Evolutionary conservation across 2,797 vertebrate genomes (phyloP).

Genomic region (Gymnodraco acuticeps): DNA sequence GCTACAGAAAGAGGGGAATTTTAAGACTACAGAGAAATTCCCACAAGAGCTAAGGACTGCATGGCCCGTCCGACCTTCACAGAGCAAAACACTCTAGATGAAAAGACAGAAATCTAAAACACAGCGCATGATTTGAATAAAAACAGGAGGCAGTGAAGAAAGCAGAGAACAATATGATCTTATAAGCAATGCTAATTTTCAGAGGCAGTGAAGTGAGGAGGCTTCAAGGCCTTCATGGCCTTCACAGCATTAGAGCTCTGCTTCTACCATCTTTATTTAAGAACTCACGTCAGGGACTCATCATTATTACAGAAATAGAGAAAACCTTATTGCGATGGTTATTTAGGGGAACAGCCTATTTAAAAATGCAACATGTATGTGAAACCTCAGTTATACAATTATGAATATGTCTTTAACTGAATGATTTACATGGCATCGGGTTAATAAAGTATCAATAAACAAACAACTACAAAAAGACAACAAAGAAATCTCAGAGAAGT

Average conservation of each 20-base stretch:
- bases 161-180: slow-evolving; percentile 35
- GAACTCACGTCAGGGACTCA: slow-evolving; percentile 17
- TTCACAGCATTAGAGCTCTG: slow-evolving; percentile 26
- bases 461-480: background rate
- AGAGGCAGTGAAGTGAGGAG: slow-evolving; percentile 39
- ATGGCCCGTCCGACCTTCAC: slow-evolving; percentile 44
- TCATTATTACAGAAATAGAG: slow-evolving; percentile 19
- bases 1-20: slow-evolving; percentile 27
- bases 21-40: slow-evolving; percentile 40
- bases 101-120: slow-evolving; percentile 49
- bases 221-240: slow-evolving; percentile 47
- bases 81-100: slow-evolving; percentile 30
- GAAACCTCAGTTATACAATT: background rate
- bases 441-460: background rate
- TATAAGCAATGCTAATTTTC: slow-evolving; percentile 50
- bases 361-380: background rate
- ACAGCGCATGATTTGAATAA: slow-evolving; percentile 57
- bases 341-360: slow-evolving; percentile 1
- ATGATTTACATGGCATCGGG: no score
- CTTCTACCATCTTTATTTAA: slow-evolving; percentile 34
- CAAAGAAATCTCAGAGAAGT: background rate
- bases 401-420: background rate
- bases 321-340: background rate
- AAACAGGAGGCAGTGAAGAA: slow-evolving; percentile 31
- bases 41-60: slow-evolving; percentile 28